Percentiles rank a stretch among this genome's conserved stretches.
These are phyloP conservation scores for Conomelus anceps DNA, from an alignment of 2,888 invertebrate genomes.

Conservation along the genomic window DNA sequence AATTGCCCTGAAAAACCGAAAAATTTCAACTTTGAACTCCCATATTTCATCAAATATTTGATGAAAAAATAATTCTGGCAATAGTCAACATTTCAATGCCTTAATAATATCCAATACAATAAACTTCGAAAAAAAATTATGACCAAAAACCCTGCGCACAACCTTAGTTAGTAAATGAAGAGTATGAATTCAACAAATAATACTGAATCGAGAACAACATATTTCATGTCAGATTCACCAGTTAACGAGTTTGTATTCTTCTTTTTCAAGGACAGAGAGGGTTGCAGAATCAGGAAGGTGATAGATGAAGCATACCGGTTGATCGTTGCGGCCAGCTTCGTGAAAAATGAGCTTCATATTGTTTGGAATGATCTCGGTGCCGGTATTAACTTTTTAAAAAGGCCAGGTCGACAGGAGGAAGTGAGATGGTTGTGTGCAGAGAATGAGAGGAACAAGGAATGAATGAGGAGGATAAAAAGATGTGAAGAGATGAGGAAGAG, in stretches of 20 bases:
- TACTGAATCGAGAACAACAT: not conserved
- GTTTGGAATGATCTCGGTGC: not conserved
- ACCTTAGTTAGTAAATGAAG: not conserved
- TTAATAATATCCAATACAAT: too few species aligned
- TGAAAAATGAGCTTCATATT: slow-evolving; percentile 2
- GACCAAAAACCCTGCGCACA: too few species aligned
- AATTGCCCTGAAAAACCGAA: too few species aligned
- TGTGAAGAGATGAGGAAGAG: not conserved
- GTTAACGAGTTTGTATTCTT: not conserved
- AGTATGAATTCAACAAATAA: not conserved
- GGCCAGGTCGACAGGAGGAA: not conserved
- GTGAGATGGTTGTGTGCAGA: not conserved
- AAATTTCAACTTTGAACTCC: too few species aligned
- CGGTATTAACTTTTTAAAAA: not conserved
- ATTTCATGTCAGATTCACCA: not conserved
- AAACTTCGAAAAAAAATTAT: too few species aligned
- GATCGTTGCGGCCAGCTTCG: not conserved
- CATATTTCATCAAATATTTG: too few species aligned
- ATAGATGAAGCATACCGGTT: not conserved
- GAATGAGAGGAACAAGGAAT: too few species aligned
- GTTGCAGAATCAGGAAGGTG: not conserved
- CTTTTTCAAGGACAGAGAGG: not conserved
- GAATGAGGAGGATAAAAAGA: not conserved
- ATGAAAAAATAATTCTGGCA: too few species aligned
- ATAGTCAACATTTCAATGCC: too few species aligned